A percentile compares a stretch with the other conserved stretches of the same genome.
These are phyloP conservation scores for Hippocampus kuda DNA, from an alignment of 2,797 vertebrate species.

Conservation along the genomic window DNA sequence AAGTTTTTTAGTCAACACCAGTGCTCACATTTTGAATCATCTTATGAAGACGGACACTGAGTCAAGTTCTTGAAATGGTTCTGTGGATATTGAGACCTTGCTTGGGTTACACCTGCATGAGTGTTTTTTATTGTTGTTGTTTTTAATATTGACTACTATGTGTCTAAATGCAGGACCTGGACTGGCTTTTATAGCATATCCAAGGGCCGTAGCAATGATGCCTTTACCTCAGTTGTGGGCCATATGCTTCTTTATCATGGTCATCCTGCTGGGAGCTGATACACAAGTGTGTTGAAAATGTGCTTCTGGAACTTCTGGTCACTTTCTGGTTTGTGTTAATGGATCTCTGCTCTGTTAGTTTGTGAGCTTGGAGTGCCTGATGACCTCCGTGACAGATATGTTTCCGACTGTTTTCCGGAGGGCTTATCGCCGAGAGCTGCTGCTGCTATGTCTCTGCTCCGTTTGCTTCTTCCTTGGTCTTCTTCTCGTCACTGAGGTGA, in stretches of 20 bases:
- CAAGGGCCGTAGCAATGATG: constrained; percentile 63
- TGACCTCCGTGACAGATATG: constrained; percentile 80
- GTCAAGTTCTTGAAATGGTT: too few species aligned
- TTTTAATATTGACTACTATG: background rate
- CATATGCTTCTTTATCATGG: constrained; percentile 63
- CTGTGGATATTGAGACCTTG: background rate
- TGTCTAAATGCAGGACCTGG: constrained; percentile 50
- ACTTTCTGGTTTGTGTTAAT: background rate
- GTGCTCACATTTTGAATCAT: background rate
- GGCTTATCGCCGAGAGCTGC: constrained; percentile 71
- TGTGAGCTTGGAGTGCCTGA: constrained; percentile 83
- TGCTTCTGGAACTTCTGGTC: background rate
- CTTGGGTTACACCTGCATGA: background rate
- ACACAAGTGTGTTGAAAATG: constrained; percentile 47
- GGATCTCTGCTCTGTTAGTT: constrained; percentile 59
- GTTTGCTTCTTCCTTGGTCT: constrained; percentile 76
- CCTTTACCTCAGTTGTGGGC: constrained; percentile 63
- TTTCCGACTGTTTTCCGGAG: constrained; percentile 74
- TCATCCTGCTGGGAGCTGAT: constrained; percentile 61
- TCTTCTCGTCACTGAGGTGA: constrained; percentile 79
- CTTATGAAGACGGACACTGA: background rate
- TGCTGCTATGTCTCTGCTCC: constrained; percentile 72
- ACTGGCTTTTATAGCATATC: constrained; percentile 64
- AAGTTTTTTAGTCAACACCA: background rate
- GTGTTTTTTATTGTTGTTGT: too few species aligned